Conservation (phyloP, 2,888 invertebrate species). For the Drosophila pegasa region DNA sequence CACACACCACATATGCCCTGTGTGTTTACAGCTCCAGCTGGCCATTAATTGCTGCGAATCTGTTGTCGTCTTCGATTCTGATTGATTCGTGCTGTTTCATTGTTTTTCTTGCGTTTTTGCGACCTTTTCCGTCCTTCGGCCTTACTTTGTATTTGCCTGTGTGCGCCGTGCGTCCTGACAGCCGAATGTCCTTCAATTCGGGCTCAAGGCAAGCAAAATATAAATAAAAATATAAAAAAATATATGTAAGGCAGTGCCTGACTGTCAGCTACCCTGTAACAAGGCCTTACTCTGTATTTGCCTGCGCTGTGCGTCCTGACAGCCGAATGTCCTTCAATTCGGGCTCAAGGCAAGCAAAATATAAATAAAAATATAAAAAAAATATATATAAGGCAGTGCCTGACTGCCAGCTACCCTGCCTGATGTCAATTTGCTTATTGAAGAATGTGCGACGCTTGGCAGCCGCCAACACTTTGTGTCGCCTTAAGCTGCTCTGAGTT, state of each 20-base stretch:
- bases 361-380: slow-evolving; percentile 20
- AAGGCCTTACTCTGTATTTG: slow-evolving; percentile 10
- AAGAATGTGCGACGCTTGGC: no score
- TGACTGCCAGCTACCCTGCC: slow-evolving; percentile 3
- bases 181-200: slow-evolving; percentile 17
- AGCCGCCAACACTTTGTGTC: slow-evolving; percentile 8
- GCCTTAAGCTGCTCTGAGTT: slow-evolving; percentile 31
- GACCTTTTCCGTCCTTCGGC: background rate
- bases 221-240: slow-evolving; percentile 17
- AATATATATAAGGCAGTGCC: background rate
- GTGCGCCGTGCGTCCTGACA: slow-evolving; percentile 5
- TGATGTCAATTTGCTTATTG: no score
- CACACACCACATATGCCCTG: slow-evolving; percentile 18
- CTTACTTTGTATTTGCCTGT: slow-evolving; percentile 8
- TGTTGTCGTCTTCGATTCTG: slow-evolving; percentile 40
- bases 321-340: slow-evolving; percentile 17
- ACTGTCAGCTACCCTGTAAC: slow-evolving; percentile 3
- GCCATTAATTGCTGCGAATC: slow-evolving; percentile 55
- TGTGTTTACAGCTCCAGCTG: slow-evolving; percentile 45
- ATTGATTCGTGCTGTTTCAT: slow-evolving; percentile 50
- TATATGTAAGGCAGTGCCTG: background rate
- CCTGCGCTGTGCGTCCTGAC: slow-evolving; percentile 4
- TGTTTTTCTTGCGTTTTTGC: slow-evolving; percentile 23
- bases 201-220: slow-evolving; percentile 6
- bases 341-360: slow-evolving; percentile 3